These are phyloP conservation scores for Melieria crassipennis DNA, from an alignment of 2,888 invertebrate genomes.

Conservation along the genomic window DNA sequence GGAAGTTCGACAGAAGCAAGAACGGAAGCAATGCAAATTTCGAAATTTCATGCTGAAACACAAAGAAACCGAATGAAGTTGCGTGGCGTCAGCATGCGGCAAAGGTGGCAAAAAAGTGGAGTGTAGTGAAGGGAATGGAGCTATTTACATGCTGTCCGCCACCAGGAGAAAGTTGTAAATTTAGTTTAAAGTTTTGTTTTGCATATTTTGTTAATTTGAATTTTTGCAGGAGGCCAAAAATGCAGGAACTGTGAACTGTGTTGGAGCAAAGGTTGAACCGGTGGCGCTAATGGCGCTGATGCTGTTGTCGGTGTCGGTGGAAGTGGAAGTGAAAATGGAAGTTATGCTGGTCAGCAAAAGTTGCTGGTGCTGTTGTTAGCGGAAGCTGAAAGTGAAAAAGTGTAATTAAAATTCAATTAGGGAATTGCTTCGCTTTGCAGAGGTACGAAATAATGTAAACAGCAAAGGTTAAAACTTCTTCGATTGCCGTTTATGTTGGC, in stretches of 20 bases:
- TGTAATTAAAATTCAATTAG: slow-evolving; percentile 52
- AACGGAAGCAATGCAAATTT: slow-evolving; percentile 39
- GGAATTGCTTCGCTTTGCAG: slow-evolving; percentile 40
- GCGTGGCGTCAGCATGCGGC: neutral
- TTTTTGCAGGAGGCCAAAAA: slow-evolving; percentile 12
- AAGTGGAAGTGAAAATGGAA: too few species aligned
- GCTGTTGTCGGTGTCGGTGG: too few species aligned
- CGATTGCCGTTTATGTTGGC: slow-evolving; percentile 28
- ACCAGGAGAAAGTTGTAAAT: slow-evolving; percentile 40
- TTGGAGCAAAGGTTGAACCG: neutral
- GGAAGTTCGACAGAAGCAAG: slow-evolving; percentile 30
- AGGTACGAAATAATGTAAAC: slow-evolving; percentile 15
- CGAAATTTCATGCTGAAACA: slow-evolving; percentile 17
- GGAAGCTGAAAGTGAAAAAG: slow-evolving; percentile 40
- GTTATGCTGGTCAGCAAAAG: slow-evolving; percentile 8
- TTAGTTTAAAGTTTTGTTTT: slow-evolving; percentile 45
- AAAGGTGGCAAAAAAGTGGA: neutral
- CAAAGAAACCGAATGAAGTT: slow-evolving; percentile 15
- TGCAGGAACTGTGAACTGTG: neutral
- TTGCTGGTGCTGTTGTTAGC: neutral
- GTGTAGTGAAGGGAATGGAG: neutral
- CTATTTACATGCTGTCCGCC: slow-evolving; percentile 21
- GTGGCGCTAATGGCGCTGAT: too few species aligned
- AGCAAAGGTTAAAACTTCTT: slow-evolving; percentile 44
- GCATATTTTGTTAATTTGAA: slow-evolving; percentile 43